Evolutionary conservation across 1,140 invertebrate species (phyloP).

Genomic region (Dreissena rostriformis): DNA sequence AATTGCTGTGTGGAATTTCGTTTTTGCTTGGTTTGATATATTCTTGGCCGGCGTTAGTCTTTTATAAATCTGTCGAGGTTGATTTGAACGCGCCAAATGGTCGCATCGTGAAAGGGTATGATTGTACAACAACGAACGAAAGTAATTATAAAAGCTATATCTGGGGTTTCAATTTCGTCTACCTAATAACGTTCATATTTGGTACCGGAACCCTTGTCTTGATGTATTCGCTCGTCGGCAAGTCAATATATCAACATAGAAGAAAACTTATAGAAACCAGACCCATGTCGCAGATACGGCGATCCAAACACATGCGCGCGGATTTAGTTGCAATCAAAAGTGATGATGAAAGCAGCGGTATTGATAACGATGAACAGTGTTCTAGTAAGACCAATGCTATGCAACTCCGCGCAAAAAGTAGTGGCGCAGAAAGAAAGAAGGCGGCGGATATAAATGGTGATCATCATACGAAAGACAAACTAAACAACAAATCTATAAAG

Average conservation of each 20-base stretch:
- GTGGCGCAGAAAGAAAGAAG: neutral
- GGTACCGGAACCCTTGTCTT: neutral
- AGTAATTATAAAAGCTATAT: neutral
- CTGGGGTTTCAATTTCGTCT: neutral
- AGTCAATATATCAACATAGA: neutral
- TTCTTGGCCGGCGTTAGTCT: constrained; percentile 14
- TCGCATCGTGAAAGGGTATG: neutral
- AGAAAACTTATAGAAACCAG: neutral
- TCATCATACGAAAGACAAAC: neutral
- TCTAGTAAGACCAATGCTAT: no score
- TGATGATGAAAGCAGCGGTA: no score
- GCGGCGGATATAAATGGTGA: neutral
- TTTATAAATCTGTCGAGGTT: neutral
- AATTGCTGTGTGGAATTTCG: neutral
- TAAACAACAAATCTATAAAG: neutral
- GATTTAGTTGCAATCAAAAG: no score
- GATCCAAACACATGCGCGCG: neutral
- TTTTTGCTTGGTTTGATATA: neutral
- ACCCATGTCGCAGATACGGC: neutral
- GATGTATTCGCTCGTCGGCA: neutral
- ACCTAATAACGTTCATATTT: constrained; percentile 1
- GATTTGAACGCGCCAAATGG: neutral
- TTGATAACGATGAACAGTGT: no score
- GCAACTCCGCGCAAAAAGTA: no score
- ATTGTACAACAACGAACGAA: constrained; percentile 12